Evolutionary conservation across 23 tunicate genomes (phyloP).

Genomic region (Ascidia mentula): DNA sequence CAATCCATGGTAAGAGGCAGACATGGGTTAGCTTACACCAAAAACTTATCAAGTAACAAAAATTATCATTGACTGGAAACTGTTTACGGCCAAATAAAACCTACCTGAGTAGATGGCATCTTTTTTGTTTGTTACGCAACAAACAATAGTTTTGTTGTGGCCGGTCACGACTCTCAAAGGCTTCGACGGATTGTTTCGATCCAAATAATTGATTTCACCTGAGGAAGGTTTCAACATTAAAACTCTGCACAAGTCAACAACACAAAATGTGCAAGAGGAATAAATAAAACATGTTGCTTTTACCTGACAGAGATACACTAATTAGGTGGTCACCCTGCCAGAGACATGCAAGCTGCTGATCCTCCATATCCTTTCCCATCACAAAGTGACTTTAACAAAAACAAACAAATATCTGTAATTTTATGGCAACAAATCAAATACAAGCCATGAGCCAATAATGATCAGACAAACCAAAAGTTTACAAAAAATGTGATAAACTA

Average conservation of each 20-base stretch:
- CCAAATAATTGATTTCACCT: conserved; percentile 70
- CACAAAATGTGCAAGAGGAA: neutral
- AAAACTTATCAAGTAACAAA: no score
- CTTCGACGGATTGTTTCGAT: conserved; percentile 48
- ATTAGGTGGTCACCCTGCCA: conserved; percentile 76
- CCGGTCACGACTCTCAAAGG: conserved; percentile 62
- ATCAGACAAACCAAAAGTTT: no score
- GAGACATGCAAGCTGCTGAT: conserved; percentile 76
- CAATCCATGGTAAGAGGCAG: no score
- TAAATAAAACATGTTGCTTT: neutral
- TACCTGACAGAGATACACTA: conserved; percentile 63
- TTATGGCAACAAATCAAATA: no score
- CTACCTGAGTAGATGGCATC: conserved; percentile 54
- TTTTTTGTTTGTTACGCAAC: conserved; percentile 16
- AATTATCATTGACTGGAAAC: no score
- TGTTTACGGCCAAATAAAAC: no score
- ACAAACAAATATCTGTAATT: no score
- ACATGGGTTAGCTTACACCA: no score
- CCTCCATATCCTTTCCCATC: conserved; percentile 67
- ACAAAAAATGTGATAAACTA: no score
- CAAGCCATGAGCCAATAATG: no score
- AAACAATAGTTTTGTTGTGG: conserved; percentile 50
- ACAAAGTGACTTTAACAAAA: conserved; percentile 43
- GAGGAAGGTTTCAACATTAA: neutral
- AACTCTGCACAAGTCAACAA: neutral